Conservation (phyloP, 2,797 vertebrate species). For the Ptychobarbus kaznakovi region DNA sequence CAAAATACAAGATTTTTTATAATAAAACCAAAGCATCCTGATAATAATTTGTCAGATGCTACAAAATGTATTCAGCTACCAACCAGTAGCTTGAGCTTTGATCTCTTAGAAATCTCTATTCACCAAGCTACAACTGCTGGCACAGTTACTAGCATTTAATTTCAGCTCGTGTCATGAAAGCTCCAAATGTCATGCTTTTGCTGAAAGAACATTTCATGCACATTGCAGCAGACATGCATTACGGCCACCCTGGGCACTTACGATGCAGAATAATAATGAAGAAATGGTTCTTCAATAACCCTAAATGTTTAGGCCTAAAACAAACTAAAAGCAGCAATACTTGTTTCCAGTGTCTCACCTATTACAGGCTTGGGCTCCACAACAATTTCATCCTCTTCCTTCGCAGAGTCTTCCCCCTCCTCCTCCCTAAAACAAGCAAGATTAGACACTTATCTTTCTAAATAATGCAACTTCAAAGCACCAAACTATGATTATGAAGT, state of each 20-base stretch:
- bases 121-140: not conserved
- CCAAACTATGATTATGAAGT: not conserved
- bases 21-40: not conserved
- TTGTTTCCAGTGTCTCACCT: constrained; percentile 61
- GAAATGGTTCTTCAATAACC: not conserved
- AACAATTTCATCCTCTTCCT: constrained; percentile 66
- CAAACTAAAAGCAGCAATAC: not conserved
- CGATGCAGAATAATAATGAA: not conserved
- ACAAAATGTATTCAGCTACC: not conserved
- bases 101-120: not conserved
- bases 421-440: constrained; percentile 61
- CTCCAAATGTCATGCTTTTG: constrained; percentile 5
- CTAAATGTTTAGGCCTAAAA: not conserved
- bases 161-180: constrained; percentile 6
- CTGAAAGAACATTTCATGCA: constrained; percentile 19
- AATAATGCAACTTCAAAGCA: not conserved
- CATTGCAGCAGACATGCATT: constrained; percentile 12
- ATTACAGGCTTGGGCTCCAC: constrained; percentile 58
- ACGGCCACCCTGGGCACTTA: constrained; percentile 3
- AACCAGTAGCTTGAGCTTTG: not conserved
- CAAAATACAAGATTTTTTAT: not conserved
- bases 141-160: not conserved
- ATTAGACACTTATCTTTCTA: not conserved
- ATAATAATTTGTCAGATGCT: not conserved
- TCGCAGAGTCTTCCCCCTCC: constrained; percentile 63